Evolutionary conservation across 2,113 vertebrate genomes (phyloP).

Genomic region (Caracal caracal): DNA sequence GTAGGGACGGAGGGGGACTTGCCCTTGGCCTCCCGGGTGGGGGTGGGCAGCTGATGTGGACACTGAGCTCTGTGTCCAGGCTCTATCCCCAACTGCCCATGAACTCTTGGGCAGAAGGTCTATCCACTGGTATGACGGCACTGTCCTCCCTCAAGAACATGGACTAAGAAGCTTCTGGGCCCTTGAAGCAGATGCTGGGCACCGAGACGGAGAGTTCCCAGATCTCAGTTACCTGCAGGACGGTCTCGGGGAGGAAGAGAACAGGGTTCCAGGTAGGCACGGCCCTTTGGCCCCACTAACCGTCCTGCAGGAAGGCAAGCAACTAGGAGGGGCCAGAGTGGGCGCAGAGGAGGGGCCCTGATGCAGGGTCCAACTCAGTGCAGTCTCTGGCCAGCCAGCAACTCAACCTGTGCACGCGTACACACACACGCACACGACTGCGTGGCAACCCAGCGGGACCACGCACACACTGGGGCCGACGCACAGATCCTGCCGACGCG

Average conservation of each 20-base stretch:
- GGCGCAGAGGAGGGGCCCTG: background rate
- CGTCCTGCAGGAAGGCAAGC: background rate
- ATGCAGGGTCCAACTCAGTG: background rate
- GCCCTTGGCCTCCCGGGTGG: background rate
- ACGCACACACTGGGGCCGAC: background rate
- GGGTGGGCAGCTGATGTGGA: background rate
- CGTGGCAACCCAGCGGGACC: background rate
- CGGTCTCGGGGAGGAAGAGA: background rate
- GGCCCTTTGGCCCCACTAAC: background rate
- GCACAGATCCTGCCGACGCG: background rate
- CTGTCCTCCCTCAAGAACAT: background rate
- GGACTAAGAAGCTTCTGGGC: background rate
- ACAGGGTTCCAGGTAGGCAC: background rate
- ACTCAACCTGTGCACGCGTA: fast-evolving
- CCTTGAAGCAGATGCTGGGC: background rate
- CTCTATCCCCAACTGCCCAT: background rate
- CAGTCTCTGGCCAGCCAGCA: background rate
- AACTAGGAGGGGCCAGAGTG: background rate
- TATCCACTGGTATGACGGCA: background rate
- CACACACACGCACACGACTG: fast-evolving
- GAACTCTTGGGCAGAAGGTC: background rate
- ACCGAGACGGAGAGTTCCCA: background rate
- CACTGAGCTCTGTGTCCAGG: background rate
- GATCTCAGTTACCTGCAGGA: background rate
- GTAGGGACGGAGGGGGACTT: no score